Percentiles rank a stretch among this genome's conserved stretches.
phyloP scores from a whole-genome alignment of 2,888 invertebrate species.

The Papilio demoleus region DNA sequence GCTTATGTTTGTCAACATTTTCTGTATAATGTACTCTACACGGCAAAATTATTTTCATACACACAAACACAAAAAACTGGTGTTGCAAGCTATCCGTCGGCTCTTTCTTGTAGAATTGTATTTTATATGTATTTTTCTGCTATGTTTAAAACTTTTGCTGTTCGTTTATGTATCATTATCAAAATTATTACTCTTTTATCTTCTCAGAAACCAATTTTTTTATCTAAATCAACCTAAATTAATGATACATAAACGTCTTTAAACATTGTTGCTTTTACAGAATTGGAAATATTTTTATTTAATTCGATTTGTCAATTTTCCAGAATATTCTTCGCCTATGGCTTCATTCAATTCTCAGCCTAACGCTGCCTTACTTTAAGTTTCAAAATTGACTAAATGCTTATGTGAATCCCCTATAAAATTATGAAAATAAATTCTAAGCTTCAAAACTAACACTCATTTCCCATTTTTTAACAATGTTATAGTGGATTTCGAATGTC shows the following conservation, averaged over 20 bases:
- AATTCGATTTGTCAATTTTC: neutral
- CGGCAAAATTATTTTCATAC: conserved; percentile 62
- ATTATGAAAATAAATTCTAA: conserved; percentile 12
- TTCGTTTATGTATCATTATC: conserved; percentile 19
- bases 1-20: neutral
- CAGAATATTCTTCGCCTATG: neutral
- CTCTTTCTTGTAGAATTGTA: conserved; percentile 19
- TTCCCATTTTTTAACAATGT: neutral
- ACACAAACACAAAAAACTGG: conserved; percentile 54
- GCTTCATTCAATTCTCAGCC: conserved; percentile 10
- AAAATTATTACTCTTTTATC: too few relatives aligned
- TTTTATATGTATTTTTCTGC: neutral
- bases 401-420: neutral
- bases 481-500: neutral
- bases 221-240: too few relatives aligned
- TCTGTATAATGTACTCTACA: neutral
- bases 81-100: conserved; percentile 41
- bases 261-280: conserved; percentile 22
- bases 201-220: too few relatives aligned
- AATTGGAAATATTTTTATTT: neutral
- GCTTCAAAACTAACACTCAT: conserved; percentile 8
- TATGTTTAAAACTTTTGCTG: neutral
- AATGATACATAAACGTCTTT: conserved; percentile 22
- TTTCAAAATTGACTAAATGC: conserved; percentile 16
- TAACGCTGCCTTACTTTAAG: neutral